These are phyloP conservation scores for Calyptommatus sinebrachiatus DNA, from an alignment of 2,113 vertebrate species.

Conservation along the genomic window DNA sequence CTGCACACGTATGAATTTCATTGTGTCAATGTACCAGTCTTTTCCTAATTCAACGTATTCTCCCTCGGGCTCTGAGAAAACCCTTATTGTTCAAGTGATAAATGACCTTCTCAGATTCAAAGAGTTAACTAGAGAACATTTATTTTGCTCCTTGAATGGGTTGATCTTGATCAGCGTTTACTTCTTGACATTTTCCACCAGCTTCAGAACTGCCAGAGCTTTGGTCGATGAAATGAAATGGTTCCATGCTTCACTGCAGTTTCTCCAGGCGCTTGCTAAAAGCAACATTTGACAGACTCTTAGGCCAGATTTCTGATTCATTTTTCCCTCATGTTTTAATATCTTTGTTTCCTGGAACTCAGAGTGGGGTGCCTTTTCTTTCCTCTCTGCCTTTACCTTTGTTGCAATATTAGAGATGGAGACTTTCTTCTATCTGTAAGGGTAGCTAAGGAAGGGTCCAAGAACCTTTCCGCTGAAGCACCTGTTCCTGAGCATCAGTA, in stretches of 20 bases:
- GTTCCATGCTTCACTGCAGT: neutral
- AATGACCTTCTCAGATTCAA: neutral
- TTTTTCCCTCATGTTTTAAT: too few relatives aligned
- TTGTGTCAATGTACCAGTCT: neutral
- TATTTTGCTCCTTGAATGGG: constrained; percentile 15
- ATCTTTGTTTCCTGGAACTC: too few relatives aligned
- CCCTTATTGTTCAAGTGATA: constrained; percentile 4
- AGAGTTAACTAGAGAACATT: neutral
- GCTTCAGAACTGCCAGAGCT: constrained; percentile 1
- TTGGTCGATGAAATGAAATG: constrained; percentile 10
- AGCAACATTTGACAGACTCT: constrained; percentile 3
- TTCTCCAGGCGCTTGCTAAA: neutral
- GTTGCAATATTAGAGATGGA: too few relatives aligned
- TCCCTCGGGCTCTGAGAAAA: neutral
- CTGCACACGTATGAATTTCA: neutral
- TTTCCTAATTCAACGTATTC: neutral
- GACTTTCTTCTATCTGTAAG: too few relatives aligned
- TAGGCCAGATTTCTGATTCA: neutral
- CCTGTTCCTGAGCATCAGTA: too few relatives aligned
- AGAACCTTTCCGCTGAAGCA: too few relatives aligned
- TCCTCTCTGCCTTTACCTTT: too few relatives aligned
- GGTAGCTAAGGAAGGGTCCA: too few relatives aligned
- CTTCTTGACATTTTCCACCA: constrained; percentile 21
- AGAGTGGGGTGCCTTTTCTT: too few relatives aligned
- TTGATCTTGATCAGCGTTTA: constrained; percentile 8